Base-by-base conservation (phyloP, 30 jellyfish, hydroid and myxozoan species). In the Catostylus mosaicus region DNA sequence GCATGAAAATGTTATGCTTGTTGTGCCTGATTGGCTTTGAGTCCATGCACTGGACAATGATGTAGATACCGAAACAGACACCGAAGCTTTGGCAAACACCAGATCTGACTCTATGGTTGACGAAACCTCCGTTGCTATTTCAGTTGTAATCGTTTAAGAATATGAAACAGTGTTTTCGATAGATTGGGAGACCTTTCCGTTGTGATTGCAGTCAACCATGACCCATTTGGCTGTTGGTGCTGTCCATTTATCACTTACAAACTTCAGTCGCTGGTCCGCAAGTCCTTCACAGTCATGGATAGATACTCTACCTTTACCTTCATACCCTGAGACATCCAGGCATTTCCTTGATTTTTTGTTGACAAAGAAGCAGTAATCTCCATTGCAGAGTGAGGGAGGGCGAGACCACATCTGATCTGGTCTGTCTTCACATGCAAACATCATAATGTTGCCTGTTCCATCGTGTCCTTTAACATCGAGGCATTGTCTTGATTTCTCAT, bases 191-290 rank as follows among this genome's bases (percentile, higher is more conserved):
- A 79, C 90, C 38, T 64, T 47, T 36, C 90, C 90, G 54, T 79
- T 67, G 60, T 43, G 65, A 30, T 79, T 79, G 82, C 90, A 79
- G 51, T 64, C 81, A 29, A 79, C 75, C 82, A 63, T 26, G 30
- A 50, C 45, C 90, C 90, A 79, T 79, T 79, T 67, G 20, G 90
- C 71, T 18, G 54, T 35, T 19, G 90, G 90, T 23, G 90, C 56
- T 11, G 73, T 56, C 90, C 90, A 79, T 45, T 79, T 67, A 18
- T 67, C 82, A 34, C 50, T 63, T 6, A 61, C 90, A 33, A 57
- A 79, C 60, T 79, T 67, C 29, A 79, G 34, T 51, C 90, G 80
- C 57, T 79, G 90, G 37, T 79, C 90, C 10, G 90, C 40, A 48
- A 79, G 73, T 30, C 90, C 90, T 63, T 79, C 50, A 61, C 90